Conservation (phyloP, 2,888 invertebrate species). For the Andrena fulva region DNA sequence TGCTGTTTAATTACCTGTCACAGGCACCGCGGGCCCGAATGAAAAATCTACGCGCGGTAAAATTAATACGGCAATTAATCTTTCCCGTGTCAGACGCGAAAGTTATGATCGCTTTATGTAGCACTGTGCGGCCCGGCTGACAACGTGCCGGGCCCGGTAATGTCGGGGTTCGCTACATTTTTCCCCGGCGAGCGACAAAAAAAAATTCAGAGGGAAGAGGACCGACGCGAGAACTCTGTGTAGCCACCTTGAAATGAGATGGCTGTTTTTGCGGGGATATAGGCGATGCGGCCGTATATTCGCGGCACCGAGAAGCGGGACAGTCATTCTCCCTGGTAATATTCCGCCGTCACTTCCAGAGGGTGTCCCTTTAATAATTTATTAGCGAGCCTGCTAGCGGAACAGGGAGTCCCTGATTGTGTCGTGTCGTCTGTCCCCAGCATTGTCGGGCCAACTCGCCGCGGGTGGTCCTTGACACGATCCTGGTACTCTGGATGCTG, state of each 20-base stretch:
- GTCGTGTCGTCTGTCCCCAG: slow-evolving; percentile 83
- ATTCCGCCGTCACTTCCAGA: slow-evolving; percentile 82
- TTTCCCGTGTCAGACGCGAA: slow-evolving; percentile 54
- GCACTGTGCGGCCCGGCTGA: slow-evolving; percentile 44
- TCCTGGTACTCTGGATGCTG: slow-evolving; percentile 76
- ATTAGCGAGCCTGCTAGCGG: slow-evolving; percentile 79
- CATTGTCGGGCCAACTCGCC: slow-evolving; percentile 79
- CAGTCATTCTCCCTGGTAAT: slow-evolving; percentile 65
- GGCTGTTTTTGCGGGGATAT: slow-evolving; percentile 33
- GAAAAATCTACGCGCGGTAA: slow-evolving; percentile 49
- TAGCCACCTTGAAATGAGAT: slow-evolving; percentile 21
- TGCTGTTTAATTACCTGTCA: slow-evolving; percentile 61
- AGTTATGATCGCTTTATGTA: slow-evolving; percentile 59
- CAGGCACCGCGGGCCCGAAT: slow-evolving; percentile 32
- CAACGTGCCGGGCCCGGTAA: slow-evolving; percentile 39
- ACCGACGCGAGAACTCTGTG: not conserved
- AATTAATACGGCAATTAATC: slow-evolving; percentile 65
- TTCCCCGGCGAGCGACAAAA: slow-evolving; percentile 24
- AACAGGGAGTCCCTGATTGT: slow-evolving; percentile 80
- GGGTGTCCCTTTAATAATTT: slow-evolving; percentile 84
- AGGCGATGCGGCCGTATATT: slow-evolving; percentile 25
- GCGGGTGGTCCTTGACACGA: slow-evolving; percentile 84
- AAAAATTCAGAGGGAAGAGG: not conserved
- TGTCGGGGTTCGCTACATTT: slow-evolving; percentile 43
- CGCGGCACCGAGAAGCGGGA: slow-evolving; percentile 39